A percentile compares a stretch with the other conserved stretches of the same genome.
Conservation (phyloP, 2,797 vertebrate genomes). For the Cephalopachus bancanus region DNA sequence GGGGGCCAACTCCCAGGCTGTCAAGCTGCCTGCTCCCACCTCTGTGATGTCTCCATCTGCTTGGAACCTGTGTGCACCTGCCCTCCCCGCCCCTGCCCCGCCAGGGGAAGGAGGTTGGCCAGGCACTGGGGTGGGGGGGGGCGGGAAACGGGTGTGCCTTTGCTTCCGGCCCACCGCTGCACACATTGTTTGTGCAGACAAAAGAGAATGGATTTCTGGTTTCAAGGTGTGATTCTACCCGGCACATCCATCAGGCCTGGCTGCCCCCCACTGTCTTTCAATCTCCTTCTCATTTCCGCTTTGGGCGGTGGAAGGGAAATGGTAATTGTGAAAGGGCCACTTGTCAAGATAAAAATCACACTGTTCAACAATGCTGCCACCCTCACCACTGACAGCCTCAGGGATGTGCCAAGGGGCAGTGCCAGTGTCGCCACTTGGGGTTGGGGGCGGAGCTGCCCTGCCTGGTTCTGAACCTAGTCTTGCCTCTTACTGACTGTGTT, state of each 20-base stretch:
- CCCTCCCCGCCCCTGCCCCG: rapidly evolving
- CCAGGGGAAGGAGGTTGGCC: not conserved
- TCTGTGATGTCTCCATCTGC: not conserved
- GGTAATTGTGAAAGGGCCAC: constrained; percentile 54
- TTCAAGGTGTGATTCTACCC: constrained; percentile 49
- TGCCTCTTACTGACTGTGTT: not conserved
- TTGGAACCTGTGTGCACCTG: not conserved
- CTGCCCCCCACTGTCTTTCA: not conserved
- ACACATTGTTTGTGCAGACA: constrained; percentile 29
- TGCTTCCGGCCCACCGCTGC: not conserved
- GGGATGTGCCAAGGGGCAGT: not conserved
- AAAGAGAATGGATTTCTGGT: constrained; percentile 59
- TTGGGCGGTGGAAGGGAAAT: constrained; percentile 52
- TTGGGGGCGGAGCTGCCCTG: not conserved
- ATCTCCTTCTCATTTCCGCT: constrained; percentile 50
- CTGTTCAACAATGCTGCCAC: not conserved
- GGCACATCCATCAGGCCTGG: constrained; percentile 6
- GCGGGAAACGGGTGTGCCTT: not conserved
- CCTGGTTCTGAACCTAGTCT: not conserved
- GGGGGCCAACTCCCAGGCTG: no score
- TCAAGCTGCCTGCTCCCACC: no score
- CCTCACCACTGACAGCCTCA: not conserved
- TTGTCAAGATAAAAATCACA: constrained; percentile 78
- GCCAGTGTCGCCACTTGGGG: not conserved
- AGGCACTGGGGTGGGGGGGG: no score